Conservation (phyloP, 2,888 invertebrate species). For the Volucella inanis region DNA sequence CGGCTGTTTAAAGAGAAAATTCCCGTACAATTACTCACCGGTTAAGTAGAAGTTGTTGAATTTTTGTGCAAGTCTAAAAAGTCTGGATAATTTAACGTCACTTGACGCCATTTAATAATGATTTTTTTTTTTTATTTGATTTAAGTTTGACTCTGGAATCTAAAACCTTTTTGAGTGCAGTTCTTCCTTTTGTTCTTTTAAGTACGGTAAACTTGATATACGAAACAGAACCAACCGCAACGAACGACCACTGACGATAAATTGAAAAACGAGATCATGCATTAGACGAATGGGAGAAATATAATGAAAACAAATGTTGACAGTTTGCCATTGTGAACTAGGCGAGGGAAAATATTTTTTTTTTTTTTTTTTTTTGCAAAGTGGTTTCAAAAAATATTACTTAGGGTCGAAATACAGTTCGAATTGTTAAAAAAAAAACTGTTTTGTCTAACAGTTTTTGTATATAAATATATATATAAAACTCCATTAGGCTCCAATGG, state of each 20-base stretch:
- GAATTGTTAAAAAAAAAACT: too few species aligned
- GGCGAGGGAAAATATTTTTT: neutral
- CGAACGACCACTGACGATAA: slow-evolving; percentile 73
- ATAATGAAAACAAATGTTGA: slow-evolving; percentile 64
- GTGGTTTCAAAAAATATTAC: neutral
- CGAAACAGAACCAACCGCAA: slow-evolving; percentile 67
- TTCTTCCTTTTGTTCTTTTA: slow-evolving; percentile 45
- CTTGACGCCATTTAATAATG: slow-evolving; percentile 80
- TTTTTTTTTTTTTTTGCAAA: slow-evolving; percentile 15
- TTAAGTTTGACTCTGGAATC: slow-evolving; percentile 33
- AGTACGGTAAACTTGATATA: slow-evolving; percentile 37
- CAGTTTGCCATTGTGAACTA: slow-evolving; percentile 61
- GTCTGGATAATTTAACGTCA: slow-evolving; percentile 85
- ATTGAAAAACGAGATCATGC: slow-evolving; percentile 68
- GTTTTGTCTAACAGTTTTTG: neutral
- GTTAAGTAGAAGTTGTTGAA: slow-evolving; percentile 95
- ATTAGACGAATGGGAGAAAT: slow-evolving; percentile 63
- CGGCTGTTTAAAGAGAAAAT: slow-evolving; percentile 60
- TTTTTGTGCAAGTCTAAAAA: slow-evolving; percentile 92
- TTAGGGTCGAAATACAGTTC: slow-evolving; percentile 8
- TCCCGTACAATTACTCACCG: slow-evolving; percentile 85
- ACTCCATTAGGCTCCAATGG: too few species aligned
- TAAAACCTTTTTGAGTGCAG: neutral
- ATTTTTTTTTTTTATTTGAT: slow-evolving; percentile 55
- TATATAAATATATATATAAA: too few species aligned